phyloP scores from a whole-genome alignment of 1,140 invertebrate species.

The Sesamia nonagrioides region DNA sequence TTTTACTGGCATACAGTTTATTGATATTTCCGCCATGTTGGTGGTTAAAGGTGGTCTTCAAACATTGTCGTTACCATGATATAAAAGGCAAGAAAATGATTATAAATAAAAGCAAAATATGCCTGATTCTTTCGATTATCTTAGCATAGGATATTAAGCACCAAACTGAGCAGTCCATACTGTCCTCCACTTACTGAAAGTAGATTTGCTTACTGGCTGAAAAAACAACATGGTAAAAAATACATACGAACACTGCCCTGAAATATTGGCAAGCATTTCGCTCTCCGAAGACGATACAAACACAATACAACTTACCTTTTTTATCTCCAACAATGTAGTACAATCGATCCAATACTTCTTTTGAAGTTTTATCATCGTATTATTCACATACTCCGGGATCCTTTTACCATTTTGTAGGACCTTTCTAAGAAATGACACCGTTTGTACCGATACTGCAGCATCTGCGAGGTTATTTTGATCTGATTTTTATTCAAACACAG shows the following conservation, averaged over 20 bases:
- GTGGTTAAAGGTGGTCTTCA: too few relatives aligned
- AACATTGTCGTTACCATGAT: too few relatives aligned
- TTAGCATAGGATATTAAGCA: too few relatives aligned
- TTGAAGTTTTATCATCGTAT: not conserved
- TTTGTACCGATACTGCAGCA: constrained; percentile 17
- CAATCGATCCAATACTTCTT: not conserved
- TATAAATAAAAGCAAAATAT: too few relatives aligned
- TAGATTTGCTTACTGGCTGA: not conserved
- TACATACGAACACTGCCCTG: not conserved
- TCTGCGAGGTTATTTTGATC: constrained; percentile 50
- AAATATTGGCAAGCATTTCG: constrained; percentile 8
- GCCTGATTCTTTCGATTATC: too few relatives aligned
- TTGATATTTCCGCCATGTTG: too few relatives aligned
- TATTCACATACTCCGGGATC: not conserved
- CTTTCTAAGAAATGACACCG: constrained; percentile 27
- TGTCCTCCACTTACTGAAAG: too few relatives aligned
- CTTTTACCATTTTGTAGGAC: constrained; percentile 14
- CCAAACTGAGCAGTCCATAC: too few relatives aligned
- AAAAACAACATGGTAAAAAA: not conserved
- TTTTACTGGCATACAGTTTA: not conserved
- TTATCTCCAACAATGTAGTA: constrained; percentile 3
- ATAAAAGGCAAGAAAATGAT: too few relatives aligned
- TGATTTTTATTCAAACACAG: constrained; percentile 59
- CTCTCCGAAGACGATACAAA: not conserved
- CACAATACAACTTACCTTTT: constrained; percentile 4